Conservation (phyloP, 2,797 vertebrate genomes). For the Hafferia zeledoni region DNA sequence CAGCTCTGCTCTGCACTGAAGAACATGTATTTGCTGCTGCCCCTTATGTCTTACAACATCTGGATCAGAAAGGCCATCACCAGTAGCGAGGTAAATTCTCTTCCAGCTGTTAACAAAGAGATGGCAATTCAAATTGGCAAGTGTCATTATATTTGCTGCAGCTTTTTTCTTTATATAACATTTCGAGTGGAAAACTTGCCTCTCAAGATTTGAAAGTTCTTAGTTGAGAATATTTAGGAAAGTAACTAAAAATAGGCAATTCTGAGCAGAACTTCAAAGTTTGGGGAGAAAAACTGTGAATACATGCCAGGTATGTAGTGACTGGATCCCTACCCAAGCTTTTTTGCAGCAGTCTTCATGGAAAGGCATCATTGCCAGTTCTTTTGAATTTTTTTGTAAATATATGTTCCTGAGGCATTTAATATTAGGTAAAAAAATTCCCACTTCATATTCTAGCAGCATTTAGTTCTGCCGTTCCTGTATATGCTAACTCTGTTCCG, state of each 20-base stretch:
- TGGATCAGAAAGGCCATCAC: not conserved
- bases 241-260: not conserved
- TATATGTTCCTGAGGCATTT: not conserved
- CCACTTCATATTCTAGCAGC: not conserved
- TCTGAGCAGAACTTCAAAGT: not conserved
- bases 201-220: not conserved
- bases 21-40: not conserved
- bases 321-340: not conserved
- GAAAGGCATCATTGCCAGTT: not conserved
- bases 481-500: not conserved
- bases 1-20: not conserved
- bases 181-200: not conserved
- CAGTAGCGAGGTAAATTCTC: not conserved
- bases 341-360: not conserved
- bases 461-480: not conserved
- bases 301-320: not conserved
- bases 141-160: not conserved
- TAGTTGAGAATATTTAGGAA: constrained; percentile 4
- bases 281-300: not conserved
- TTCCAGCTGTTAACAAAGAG: not conserved
- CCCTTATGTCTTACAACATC: not conserved
- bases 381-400: not conserved
- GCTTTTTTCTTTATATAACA: not conserved
- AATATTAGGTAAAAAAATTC: not conserved
- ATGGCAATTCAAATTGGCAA: not conserved